Evolutionary conservation across 2,888 invertebrate species (phyloP).

Genomic region (Perizoma affinitatum): DNA sequence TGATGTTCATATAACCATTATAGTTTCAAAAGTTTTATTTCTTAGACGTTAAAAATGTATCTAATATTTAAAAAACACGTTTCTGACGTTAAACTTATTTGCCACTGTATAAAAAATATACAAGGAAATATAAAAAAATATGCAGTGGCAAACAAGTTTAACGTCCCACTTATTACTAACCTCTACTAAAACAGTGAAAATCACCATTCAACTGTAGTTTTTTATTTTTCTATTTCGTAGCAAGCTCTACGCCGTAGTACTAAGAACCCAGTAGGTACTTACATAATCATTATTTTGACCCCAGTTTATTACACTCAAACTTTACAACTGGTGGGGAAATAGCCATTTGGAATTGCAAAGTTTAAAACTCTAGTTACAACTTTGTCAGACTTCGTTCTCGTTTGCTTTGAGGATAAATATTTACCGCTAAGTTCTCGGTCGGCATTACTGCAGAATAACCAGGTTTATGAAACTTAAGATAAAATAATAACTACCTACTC

Average conservation of each 20-base stretch:
- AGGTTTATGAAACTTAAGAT: neutral
- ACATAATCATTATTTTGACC: neutral
- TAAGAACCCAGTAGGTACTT: too few species aligned
- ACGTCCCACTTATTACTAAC: too few species aligned
- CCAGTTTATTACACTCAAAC: constrained; percentile 6
- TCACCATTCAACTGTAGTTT: too few species aligned
- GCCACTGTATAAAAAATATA: too few species aligned
- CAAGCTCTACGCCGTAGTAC: constrained; percentile 11
- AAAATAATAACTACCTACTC: neutral
- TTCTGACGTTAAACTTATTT: too few species aligned
- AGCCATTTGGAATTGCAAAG: constrained; percentile 15
- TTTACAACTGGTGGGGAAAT: constrained; percentile 7
- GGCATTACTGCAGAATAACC: constrained; percentile 7
- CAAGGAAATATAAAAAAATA: too few species aligned
- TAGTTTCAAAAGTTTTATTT: too few species aligned
- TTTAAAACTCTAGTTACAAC: constrained; percentile 18
- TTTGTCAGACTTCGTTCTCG: constrained; percentile 7
- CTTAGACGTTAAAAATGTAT: too few species aligned
- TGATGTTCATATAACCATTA: too few species aligned
- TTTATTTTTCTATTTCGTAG: neutral
- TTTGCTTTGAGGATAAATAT: constrained; percentile 26
- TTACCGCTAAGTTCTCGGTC: constrained; percentile 18
- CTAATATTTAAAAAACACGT: too few species aligned
- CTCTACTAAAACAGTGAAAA: too few species aligned
- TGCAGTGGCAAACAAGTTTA: too few species aligned